Evolutionary conservation across 2,888 invertebrate species (phyloP).

Genomic region (Cerceris rybyensis): DNA sequence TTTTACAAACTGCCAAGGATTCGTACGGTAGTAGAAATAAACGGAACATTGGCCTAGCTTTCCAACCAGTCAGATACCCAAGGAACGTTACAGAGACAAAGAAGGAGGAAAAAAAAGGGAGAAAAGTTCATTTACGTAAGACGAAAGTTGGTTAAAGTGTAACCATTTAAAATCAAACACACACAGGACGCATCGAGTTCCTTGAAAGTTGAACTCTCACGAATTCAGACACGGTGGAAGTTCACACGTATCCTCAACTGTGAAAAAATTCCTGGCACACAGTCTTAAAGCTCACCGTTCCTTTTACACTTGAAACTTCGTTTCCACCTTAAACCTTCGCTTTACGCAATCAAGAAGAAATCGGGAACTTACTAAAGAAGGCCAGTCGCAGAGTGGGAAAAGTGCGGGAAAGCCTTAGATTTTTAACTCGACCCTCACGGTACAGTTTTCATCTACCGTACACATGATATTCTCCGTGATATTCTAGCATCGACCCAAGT

Average conservation of each 20-base stretch:
- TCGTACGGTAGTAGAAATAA: background rate
- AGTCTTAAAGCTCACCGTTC: constrained; percentile 29
- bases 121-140: constrained; percentile 41
- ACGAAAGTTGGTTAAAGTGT: constrained; percentile 19
- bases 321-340: constrained; percentile 35
- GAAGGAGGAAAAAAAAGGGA: too few relatives aligned
- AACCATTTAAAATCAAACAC: constrained; percentile 43
- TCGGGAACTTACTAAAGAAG: constrained; percentile 35
- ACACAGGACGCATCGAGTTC: constrained; percentile 31
- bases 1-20: constrained; percentile 20
- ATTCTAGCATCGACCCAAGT: constrained; percentile 34
- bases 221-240: constrained; percentile 12
- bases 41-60: background rate
- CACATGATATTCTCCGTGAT: constrained; percentile 31
- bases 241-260: constrained; percentile 30
- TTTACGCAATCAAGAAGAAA: constrained; percentile 51
- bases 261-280: constrained; percentile 19
- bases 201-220: constrained; percentile 22
- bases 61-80: constrained; percentile 5
- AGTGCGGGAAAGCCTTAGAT: constrained; percentile 21
- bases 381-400: constrained; percentile 7
- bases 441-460: constrained; percentile 31
- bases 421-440: constrained; percentile 43
- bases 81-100: too few relatives aligned
- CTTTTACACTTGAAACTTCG: constrained; percentile 44